Base-by-base conservation (phyloP, 2,113 vertebrate genomes). In the Tiliqua scincoides region DNA sequence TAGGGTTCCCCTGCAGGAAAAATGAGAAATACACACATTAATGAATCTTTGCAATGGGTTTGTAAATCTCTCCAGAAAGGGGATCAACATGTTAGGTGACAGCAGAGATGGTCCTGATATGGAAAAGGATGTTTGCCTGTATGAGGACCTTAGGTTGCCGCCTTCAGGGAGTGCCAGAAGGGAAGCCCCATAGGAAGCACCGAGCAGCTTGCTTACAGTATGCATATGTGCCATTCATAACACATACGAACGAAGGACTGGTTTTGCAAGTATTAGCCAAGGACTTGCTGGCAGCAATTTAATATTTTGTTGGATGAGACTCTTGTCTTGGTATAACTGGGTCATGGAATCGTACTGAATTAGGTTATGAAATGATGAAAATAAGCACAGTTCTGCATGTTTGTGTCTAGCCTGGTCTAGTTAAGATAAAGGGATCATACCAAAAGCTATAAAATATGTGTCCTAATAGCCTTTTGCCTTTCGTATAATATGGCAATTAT, bases 261-360 rank as follows among this genome's bases (percentile, higher is more conserved):
- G n/a, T 54, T 81, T 82, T 73, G 61, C 67, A 37, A 40, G n/a
- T 25, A 35, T 81, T 81, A 73, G 59, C 10, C 35, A 62, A 35
- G 12, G 43, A 52, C 61, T 75, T 87, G 27, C 71, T 74, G 48
- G 32, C 71, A 80, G 40, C 70, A 80, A 23, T 73, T 80, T 86
- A n/a, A 71, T 86, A 43, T 80, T 63, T 75, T 82, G 71, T 20
- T 82, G 79, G 32, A 87, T 43, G 57, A 79, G 48, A 52, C 27
- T 43, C 54, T 65, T 63, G 14, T 87, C 9, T 43, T 84, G 59
- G 37, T 37, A 59, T 40, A 75, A 23, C 54, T 74, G 59, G 72
- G 59, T 86, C 59, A 37, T 21, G 30, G 57, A 63, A 80, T n/a
- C 27, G 23, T 20, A 62, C 40, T 63, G 37, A 73, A 43, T 21